Evolutionary conservation across 2,113 vertebrate species (phyloP).

Genomic region (Tretioscincus oriximinensis): DNA sequence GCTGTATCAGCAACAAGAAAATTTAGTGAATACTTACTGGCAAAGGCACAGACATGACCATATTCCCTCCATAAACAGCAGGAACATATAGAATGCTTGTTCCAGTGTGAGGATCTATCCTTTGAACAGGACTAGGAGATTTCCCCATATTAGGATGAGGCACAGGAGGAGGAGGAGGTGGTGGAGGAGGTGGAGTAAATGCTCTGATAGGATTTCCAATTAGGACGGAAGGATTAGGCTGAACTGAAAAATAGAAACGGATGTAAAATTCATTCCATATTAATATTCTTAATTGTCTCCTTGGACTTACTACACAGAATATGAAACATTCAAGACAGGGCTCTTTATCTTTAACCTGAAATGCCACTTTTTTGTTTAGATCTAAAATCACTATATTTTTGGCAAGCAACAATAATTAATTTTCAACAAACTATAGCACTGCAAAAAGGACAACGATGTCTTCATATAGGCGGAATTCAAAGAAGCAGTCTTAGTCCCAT

Average conservation of each 20-base stretch:
- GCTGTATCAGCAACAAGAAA: slow-evolving; percentile 7
- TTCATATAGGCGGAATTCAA: no score
- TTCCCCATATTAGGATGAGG: slow-evolving; percentile 88
- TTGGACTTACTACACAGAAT: no score
- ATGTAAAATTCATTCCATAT: neutral
- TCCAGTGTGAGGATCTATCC: slow-evolving; percentile 96
- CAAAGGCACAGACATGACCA: slow-evolving; percentile 98
- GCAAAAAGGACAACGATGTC: no score
- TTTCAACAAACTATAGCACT: no score
- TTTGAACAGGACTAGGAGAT: slow-evolving; percentile 97
- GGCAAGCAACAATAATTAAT: neutral
- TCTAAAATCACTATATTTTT: neutral
- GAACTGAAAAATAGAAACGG: slow-evolving; percentile 78
- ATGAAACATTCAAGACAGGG: neutral
- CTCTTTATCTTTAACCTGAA: neutral
- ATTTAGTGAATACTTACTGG: slow-evolving; percentile 79
- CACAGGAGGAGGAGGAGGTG: slow-evolving; percentile 81
- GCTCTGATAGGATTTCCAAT: slow-evolving; percentile 97
- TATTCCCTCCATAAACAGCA: slow-evolving; percentile 96
- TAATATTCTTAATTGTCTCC: neutral
- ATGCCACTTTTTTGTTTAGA: neutral
- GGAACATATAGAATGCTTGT: slow-evolving; percentile 98
- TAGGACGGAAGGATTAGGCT: slow-evolving; percentile 90
- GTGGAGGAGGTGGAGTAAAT: slow-evolving; percentile 86
- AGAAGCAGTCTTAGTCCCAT: no score